Evolutionary conservation across 2,888 invertebrate species (phyloP), one percentile per base, ranked within the genome.

Genomic region (Euphydryas editha): DNA sequence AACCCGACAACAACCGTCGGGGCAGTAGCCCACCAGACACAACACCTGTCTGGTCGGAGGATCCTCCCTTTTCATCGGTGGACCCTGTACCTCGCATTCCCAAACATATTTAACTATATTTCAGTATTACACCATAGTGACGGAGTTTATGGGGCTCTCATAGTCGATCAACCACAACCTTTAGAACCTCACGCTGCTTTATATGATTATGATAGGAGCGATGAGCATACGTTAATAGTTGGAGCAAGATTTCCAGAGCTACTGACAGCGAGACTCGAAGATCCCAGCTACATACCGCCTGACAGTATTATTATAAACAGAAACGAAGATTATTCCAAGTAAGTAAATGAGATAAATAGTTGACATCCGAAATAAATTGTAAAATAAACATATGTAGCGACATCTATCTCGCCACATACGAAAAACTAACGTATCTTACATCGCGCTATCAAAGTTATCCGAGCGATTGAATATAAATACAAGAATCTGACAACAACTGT

Each of bases 51-150:
- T n/a, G n/a, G n/a, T n/a, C n/a, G n/a, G n/a, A n/a, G n/a, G n/a
- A n/a, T n/a, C n/a, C n/a, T n/a, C n/a, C n/a, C n/a, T n/a, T n/a
- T n/a, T n/a, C n/a, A n/a, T n/a, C n/a, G n/a, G n/a, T n/a, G n/a
- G n/a, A n/a, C n/a, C n/a, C n/a, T n/a, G n/a, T n/a, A n/a, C n/a
- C n/a, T n/a, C n/a, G n/a, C n/a, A n/a, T n/a, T n/a, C n/a, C n/a
- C n/a, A n/a, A n/a, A n/a, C 30, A 30, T 30, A 30, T 30, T 30
- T 5, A 30, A 24, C 39, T 18, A 42, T 54, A 65, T 84, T 85
- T 36, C 83, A 94, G 95, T 94, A 10, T 75, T 92, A 1, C 95
- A 95, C 70, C 93, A 94, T 74, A 90, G 92, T 62, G 94, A 95
- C 69, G 95, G 95, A 0, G 80, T 95, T 0, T 93, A 93, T 69